Evolutionary conservation across 2,113 vertebrate genomes (phyloP).

Genomic region (Albula goreensis): DNA sequence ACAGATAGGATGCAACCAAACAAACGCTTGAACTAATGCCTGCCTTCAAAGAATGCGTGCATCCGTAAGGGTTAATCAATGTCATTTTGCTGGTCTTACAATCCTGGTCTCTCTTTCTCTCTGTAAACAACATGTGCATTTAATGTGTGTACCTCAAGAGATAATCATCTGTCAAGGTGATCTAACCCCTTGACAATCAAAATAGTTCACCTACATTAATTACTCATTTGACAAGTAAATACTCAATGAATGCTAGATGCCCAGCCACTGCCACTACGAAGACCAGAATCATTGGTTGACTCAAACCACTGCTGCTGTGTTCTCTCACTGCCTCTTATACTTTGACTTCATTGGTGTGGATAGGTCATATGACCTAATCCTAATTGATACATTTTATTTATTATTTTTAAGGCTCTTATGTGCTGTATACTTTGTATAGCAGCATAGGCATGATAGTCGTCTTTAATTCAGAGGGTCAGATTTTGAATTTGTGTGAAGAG

Average conservation of each 20-base stretch:
- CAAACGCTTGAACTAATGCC: neutral
- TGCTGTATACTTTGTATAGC: constrained; percentile 19
- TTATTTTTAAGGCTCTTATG: constrained; percentile 1
- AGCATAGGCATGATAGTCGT: constrained; percentile 19
- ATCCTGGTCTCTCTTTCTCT: neutral
- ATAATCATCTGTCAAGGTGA: neutral
- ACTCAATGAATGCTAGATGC: neutral
- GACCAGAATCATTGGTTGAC: neutral
- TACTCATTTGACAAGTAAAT: neutral
- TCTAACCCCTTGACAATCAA: neutral
- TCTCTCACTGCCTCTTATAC: neutral
- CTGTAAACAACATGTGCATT: neutral
- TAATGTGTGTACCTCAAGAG: neutral
- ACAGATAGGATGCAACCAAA: neutral
- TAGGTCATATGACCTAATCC: too few species aligned
- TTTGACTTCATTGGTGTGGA: neutral
- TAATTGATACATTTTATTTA: neutral
- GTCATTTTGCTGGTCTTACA: too few species aligned
- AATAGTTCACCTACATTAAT: neutral
- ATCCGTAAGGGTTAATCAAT: neutral
- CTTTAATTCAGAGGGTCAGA: constrained; percentile 34
- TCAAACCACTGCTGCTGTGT: neutral
- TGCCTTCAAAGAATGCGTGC: neutral
- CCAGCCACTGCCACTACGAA: neutral
- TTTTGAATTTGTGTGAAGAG: constrained; percentile 36